These are phyloP conservation scores for Stomatorhinus walkeri DNA, from an alignment of 2,797 vertebrate species.

Conservation along the genomic window DNA sequence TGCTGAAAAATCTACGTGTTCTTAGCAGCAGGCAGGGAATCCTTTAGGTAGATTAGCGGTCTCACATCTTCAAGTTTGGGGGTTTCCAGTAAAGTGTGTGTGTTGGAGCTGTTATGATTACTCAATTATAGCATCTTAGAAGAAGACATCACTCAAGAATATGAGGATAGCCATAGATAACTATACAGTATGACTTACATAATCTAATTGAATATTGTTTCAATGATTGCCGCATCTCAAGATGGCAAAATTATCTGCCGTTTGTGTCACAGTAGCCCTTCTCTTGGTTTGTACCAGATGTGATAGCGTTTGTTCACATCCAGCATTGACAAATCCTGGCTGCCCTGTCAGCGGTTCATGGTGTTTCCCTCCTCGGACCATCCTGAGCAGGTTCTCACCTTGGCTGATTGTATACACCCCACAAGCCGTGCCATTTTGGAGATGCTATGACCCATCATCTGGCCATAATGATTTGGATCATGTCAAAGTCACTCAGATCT, in stretches of 20 bases:
- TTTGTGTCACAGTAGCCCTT: neutral
- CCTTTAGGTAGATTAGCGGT: neutral
- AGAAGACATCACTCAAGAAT: neutral
- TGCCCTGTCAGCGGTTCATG: neutral
- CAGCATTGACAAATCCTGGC: neutral
- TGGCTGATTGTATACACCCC: neutral
- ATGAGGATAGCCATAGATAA: neutral
- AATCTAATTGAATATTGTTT: neutral
- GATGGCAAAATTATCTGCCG: neutral
- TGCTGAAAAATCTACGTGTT: neutral
- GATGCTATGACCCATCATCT: neutral
- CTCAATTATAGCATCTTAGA: neutral
- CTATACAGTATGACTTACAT: neutral
- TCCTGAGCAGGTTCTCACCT: neutral
- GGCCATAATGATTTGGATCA: neutral
- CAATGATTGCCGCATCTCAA: neutral
- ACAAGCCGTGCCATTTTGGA: neutral
- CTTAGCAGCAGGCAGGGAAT: neutral
- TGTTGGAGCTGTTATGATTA: neutral
- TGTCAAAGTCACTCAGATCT: neutral
- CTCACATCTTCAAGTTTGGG: neutral
- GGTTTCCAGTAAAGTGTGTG: neutral
- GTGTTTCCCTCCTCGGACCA: neutral
- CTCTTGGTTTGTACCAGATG: neutral
- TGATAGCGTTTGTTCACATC: neutral